These are phyloP conservation scores for Phymastichus coffea DNA, from an alignment of 1,140 invertebrate species.

Conservation along the genomic window DNA sequence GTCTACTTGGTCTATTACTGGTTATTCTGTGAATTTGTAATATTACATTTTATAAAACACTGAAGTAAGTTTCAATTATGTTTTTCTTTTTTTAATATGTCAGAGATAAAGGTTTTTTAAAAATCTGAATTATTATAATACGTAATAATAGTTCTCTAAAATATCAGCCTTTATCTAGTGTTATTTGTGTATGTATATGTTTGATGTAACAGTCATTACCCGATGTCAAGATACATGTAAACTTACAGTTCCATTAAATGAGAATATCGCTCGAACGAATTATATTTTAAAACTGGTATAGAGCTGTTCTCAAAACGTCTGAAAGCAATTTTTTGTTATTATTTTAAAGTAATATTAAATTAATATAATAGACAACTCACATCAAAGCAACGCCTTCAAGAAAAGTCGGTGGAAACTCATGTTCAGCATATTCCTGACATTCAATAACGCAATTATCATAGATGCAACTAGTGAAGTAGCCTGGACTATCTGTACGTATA, in stretches of 20 bases:
- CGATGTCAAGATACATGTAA: no score
- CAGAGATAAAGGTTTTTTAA: no score
- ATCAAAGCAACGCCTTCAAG: slow-evolving; percentile 35
- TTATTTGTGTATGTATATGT: no score
- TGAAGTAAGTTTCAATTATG: no score
- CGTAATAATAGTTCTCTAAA: no score
- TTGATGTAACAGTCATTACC: no score
- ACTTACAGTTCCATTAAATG: slow-evolving; percentile 45
- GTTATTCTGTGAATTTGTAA: no score
- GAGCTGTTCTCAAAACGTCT: slow-evolving; percentile 41
- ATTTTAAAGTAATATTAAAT: slow-evolving; percentile 6
- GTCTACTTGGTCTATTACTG: no score
- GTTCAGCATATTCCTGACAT: slow-evolving; percentile 34
- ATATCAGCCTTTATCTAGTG: no score
- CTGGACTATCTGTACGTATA: slow-evolving; percentile 22
- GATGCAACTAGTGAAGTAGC: slow-evolving; percentile 27
- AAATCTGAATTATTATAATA: no score
- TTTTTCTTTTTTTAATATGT: no score
- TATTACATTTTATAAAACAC: no score
- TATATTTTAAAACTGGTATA: slow-evolving; percentile 27
- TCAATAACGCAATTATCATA: slow-evolving; percentile 36
- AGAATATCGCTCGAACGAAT: slow-evolving; percentile 34
- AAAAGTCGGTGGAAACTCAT: slow-evolving; percentile 37
- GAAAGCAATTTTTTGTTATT: slow-evolving; percentile 25
- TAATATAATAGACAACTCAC: slow-evolving; percentile 33